These are phyloP conservation scores for Hirtodrosophila histrioides DNA, from an alignment of 2,888 invertebrate genomes.

Conservation along the genomic window DNA sequence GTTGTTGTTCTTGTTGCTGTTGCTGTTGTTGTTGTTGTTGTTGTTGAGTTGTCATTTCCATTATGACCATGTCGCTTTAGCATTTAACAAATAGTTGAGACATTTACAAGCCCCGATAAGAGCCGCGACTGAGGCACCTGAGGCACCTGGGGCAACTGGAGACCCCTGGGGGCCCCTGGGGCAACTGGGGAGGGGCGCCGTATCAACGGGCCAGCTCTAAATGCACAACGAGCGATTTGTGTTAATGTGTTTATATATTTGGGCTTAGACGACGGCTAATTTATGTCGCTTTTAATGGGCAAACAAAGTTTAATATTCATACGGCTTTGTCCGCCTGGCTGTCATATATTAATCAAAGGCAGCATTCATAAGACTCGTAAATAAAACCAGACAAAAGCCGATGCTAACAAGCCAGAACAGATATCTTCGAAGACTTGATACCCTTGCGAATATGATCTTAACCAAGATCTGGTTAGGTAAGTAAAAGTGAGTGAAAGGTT, in stretches of 20 bases:
- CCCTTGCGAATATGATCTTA: neutral
- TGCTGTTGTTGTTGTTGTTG: conserved; percentile 60
- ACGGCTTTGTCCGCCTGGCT: conserved; percentile 34
- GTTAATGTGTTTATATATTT: conserved; percentile 66
- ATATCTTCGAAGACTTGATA: neutral
- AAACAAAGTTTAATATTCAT: conserved; percentile 71
- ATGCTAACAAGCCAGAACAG: conserved; percentile 1
- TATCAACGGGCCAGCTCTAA: conserved; percentile 29
- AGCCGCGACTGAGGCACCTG: conserved; percentile 2
- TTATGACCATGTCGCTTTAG: conserved; percentile 82
- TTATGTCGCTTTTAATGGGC: conserved; percentile 69
- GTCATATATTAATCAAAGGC: conserved; percentile 72
- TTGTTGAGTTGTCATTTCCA: conserved; percentile 83
- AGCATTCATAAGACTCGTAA: conserved; percentile 63
- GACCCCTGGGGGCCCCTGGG: conserved; percentile 1
- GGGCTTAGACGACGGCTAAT: conserved; percentile 57
- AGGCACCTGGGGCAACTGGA: too few relatives aligned
- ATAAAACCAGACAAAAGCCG: conserved; percentile 41
- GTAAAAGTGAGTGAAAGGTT: too few relatives aligned
- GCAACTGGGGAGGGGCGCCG: neutral
- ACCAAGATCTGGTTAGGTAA: too few relatives aligned
- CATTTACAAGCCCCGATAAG: conserved; percentile 82
- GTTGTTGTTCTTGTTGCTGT: conserved; percentile 21
- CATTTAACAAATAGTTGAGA: conserved; percentile 84
- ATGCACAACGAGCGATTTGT: conserved; percentile 62